phyloP scores from a whole-genome alignment of 2,888 invertebrate genomes.

The Opisthograptis luteolata region DNA sequence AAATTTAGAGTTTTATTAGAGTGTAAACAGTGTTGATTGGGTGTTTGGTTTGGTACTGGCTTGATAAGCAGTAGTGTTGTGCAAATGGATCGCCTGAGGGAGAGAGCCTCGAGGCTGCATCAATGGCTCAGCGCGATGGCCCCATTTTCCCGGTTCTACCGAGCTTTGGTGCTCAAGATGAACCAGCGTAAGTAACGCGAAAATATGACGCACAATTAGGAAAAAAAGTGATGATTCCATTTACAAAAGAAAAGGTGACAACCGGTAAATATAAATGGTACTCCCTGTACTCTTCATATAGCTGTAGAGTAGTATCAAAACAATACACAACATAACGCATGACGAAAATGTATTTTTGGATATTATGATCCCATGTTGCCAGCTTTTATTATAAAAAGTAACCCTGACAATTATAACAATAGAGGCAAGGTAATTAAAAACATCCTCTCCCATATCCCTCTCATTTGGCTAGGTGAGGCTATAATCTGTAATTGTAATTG shows the following conservation, averaged over 20 bases:
- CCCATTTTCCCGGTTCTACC: conserved; percentile 73
- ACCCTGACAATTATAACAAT: no score
- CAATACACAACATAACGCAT: no score
- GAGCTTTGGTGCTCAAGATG: conserved; percentile 79
- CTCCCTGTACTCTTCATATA: no score
- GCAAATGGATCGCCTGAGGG: conserved; percentile 18
- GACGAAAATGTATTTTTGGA: no score
- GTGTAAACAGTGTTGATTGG: conserved; percentile 53
- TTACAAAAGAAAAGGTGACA: not conserved
- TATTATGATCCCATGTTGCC: no score
- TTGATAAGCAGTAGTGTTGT: conserved; percentile 19
- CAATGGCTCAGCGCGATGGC: conserved; percentile 65
- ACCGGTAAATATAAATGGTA: not conserved
- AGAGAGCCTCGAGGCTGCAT: conserved; percentile 8
- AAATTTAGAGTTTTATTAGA: conserved; percentile 72
- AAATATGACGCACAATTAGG: not conserved
- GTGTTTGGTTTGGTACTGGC: conserved; percentile 33
- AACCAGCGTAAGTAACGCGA: conserved; percentile 69
- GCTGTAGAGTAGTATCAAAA: no score
- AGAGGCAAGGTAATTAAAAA: no score
- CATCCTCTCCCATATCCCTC: no score
- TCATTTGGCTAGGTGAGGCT: no score
- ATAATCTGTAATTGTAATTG: no score
- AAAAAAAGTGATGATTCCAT: no score
- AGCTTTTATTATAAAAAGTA: no score